Percentiles rank a stretch among this genome's conserved stretches.
These are phyloP conservation scores for Pteruthius melanotis DNA, from an alignment of 2,113 vertebrate genomes.

Conservation along the genomic window DNA sequence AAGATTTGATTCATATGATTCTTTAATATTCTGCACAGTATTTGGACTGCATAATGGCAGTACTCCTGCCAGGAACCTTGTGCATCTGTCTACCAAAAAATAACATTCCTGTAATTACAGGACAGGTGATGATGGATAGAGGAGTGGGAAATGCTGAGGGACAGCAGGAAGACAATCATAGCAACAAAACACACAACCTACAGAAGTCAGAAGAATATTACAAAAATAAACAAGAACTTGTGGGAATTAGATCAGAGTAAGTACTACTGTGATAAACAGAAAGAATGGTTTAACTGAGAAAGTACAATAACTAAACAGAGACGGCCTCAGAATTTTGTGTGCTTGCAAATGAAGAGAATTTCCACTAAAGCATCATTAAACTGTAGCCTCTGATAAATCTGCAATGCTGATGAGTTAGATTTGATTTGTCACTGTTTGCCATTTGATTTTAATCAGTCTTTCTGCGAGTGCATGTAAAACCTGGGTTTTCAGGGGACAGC, in stretches of 20 bases:
- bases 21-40: constrained; percentile 42
- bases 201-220: constrained; percentile 3
- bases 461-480: neutral
- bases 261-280: neutral
- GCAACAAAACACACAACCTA: neutral
- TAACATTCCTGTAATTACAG: constrained; percentile 53
- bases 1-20: constrained; percentile 43
- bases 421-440: constrained; percentile 38
- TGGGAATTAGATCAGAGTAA: neutral
- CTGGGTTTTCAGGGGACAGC: neutral
- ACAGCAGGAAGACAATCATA: constrained; percentile 9
- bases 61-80: constrained; percentile 4
- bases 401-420: constrained; percentile 44
- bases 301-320: neutral
- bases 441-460: constrained; percentile 58
- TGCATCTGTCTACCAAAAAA: constrained; percentile 30
- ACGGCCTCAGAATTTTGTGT: neutral
- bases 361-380: constrained; percentile 21
- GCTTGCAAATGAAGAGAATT: constrained; percentile 18
- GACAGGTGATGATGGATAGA: neutral
- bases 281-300: neutral
- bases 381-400: constrained; percentile 57
- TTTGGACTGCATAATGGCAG: constrained; percentile 35
- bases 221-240: neutral
- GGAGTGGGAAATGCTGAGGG: neutral